Evolutionary conservation across 2,888 invertebrate genomes (phyloP).

Genomic region (Dicyrtomina minuta): DNA sequence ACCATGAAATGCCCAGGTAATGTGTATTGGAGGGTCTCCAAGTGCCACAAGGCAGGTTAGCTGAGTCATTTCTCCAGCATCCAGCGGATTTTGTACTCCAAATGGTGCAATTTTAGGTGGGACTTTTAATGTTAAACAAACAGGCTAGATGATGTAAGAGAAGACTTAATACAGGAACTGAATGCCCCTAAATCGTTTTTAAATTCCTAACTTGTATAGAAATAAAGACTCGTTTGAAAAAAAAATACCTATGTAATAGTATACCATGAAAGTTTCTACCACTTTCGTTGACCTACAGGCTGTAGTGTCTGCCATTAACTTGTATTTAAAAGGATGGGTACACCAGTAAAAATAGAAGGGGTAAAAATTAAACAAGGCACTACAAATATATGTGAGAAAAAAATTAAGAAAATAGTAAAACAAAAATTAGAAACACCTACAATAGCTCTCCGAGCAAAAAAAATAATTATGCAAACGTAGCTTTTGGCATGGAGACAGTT

Average conservation of each 20-base stretch:
- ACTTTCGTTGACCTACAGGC: too few species aligned
- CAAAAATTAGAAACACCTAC: neutral
- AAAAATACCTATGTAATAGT: too few species aligned
- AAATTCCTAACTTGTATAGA: too few species aligned
- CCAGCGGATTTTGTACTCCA: conserved; percentile 70
- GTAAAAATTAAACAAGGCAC: too few species aligned
- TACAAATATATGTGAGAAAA: too few species aligned
- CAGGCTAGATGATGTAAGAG: neutral
- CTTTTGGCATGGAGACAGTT: too few species aligned
- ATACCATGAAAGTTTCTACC: too few species aligned
- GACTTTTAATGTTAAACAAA: conserved; percentile 59
- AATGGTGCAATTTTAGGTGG: conserved; percentile 62
- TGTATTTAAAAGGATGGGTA: too few species aligned
- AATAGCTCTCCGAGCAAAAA: neutral
- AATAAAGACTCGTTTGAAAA: too few species aligned
- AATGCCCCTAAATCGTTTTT: neutral
- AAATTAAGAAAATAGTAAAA: neutral
- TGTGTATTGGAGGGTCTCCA: conserved; percentile 67
- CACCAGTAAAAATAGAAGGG: too few species aligned
- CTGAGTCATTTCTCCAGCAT: conserved; percentile 75
- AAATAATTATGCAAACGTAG: too few species aligned
- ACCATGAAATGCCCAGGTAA: conserved; percentile 75
- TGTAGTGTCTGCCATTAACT: too few species aligned
- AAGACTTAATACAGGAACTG: neutral
- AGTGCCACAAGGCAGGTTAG: conserved; percentile 72